Evolutionary conservation across 2,797 vertebrate species (phyloP), one percentile per base, ranked within the genome.

Genomic region (Takifugu ocellatus): DNA sequence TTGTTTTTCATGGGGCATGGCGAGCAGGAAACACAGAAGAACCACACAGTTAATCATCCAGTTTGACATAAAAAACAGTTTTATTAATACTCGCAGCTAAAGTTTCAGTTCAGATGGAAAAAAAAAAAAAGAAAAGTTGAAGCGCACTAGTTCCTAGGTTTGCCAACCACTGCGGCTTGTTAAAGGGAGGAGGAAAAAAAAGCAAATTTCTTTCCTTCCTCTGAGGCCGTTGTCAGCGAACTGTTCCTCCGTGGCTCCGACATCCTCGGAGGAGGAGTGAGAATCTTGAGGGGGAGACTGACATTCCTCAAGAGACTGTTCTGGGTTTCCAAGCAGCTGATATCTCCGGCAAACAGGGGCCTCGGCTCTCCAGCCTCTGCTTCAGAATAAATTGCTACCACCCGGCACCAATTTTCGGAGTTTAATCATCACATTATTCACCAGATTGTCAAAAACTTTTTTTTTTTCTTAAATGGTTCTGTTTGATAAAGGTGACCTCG

Each of bases 391-490:
- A 88, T 89, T 87, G 79, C 81, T 56, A 53, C 64, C 74, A 81
- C 68, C 70, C 67, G 63, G 72, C 63, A 54, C 68, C 63, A 74
- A 60, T 85, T 90, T 75, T 75, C 78, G 69, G 76, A 75, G 69
- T 87, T 88, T 84, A 87, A 89, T 88, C 75, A 68, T 84, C 81
- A 83, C 83, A 82, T 89, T 89, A 89, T 89, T 90, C 85, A 82
- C 61, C 11, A 54, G 63, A 84, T 85, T 84, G 74, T 88, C 69
- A 81, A 78, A 85, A 77, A 77, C 60, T 78, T 84, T 48, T 68
- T 68, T 50, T 70, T 77, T 54, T 78, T 69, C 52, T 74, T 63
- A 24, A 84, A 84, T 74, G 72, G 64, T 66, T 81, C 70, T 66
- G 53, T 68, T 82, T 78, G 82, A 84, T 90, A 84, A 84, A 84